Evolutionary conservation across 2,888 invertebrate species (phyloP), one percentile per base, ranked within the genome.

Genomic region (Apotomis betuletana): DNA sequence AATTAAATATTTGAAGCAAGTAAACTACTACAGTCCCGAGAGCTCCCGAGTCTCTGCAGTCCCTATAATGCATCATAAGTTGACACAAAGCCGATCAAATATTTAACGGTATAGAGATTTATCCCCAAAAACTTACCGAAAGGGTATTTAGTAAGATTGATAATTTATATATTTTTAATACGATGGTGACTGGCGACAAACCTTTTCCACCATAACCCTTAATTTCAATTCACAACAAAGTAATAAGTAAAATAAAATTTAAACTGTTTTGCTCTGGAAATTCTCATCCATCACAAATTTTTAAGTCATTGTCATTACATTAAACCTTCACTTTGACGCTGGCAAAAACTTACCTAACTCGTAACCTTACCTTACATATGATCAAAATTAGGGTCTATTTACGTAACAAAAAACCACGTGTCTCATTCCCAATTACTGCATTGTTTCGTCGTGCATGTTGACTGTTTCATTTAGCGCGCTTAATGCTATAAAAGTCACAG

Each of bases 31-130:
- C 52, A 12, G 59, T 15, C 67, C 51, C 41, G 38, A 12, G 6
- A 12, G 46, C 58, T 70, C 63, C 58, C 79, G 79, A 77, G 74
- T 79, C 75, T 72, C 74, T 78, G 77, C 76, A 77, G 82, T 78
- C 82, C 83, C 83, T 59, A 58, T 72, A 74, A 87, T 89, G 82
- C 85, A 88, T 90, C 86, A 86, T 84, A 83, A 82, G 79, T 81
- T 87, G 92, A 92, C 92, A 83, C 84, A 90, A 91, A 92, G 90
- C 92, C 90, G 87, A 90, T 90, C 87, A 90, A 87, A 88, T 86
- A 87, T 90, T 91, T 89, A 90, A 92, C 89, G 90, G 89, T 86
- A 84, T 88, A 80, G 80, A 80, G 83, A 84, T 87, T 88, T 77
- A 74, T 75, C 74, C 79, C 74, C 74, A 77, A 79, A 80, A 44